A percentile compares a stretch with the other conserved stretches of the same genome.
Evolutionary conservation across 2,113 vertebrate species (phyloP).

Genomic region (Raphicerus campestris): DNA sequence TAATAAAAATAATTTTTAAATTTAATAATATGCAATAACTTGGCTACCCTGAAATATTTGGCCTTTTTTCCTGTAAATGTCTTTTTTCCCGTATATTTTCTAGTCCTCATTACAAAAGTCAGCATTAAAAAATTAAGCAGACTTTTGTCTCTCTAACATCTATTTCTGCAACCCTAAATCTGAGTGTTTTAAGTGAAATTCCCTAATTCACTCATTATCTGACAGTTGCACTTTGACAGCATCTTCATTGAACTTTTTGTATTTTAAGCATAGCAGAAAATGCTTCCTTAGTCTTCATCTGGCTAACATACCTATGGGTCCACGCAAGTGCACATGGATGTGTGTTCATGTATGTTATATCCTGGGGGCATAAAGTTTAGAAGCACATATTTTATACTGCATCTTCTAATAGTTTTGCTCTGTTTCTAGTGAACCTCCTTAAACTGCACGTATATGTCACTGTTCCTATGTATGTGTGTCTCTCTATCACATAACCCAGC

Average conservation of each 20-base stretch:
- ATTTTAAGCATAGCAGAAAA: conserved; percentile 60
- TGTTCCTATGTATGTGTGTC: conserved; percentile 98
- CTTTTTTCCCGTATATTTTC: not conserved
- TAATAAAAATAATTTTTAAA: not conserved
- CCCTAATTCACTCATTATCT: conserved; percentile 27
- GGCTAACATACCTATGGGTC: conserved; percentile 15
- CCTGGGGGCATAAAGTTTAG: conserved; percentile 25
- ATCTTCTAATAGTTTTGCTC: conserved; percentile 50
- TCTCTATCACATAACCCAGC: conserved; percentile 99
- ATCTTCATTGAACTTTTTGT: conserved; percentile 55
- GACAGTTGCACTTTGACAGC: conserved; percentile 7
- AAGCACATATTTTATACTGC: conserved; percentile 41
- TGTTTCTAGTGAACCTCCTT: conserved; percentile 86
- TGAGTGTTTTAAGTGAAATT: not conserved
- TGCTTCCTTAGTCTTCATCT: conserved; percentile 15
- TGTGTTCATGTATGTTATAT: conserved; percentile 37
- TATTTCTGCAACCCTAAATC: not conserved
- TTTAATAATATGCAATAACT: conserved; percentile 31
- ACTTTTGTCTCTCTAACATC: conserved; percentile 24
- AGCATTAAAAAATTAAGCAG: conserved; percentile 53
- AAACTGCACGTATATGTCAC: conserved; percentile 89
- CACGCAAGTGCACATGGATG: not conserved
- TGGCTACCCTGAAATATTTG: conserved; percentile 47
- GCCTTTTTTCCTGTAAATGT: conserved; percentile 9
- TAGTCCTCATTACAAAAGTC: conserved; percentile 21